These are phyloP conservation scores for Arenaria interpres DNA, from an alignment of 2,113 vertebrate species.

Conservation along the genomic window DNA sequence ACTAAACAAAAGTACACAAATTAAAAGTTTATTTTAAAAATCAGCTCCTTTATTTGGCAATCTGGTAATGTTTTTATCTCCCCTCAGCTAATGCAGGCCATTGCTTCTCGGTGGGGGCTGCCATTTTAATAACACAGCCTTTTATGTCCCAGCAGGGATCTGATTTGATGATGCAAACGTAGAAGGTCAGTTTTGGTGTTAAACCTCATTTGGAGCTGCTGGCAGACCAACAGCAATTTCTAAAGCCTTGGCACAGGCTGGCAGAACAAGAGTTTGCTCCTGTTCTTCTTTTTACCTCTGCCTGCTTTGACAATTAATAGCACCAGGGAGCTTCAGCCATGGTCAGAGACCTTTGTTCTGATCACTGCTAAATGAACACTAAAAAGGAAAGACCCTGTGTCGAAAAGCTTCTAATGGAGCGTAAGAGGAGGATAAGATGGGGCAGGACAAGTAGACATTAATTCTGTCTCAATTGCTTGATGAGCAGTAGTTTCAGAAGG, in stretches of 20 bases:
- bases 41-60: background rate
- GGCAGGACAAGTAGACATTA: background rate
- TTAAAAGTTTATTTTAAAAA: background rate
- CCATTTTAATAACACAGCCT: background rate
- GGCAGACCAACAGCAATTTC: background rate
- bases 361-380: background rate
- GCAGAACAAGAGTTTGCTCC: background rate
- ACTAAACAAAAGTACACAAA: background rate
- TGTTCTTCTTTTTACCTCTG: background rate
- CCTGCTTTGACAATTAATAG: background rate
- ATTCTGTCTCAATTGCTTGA: background rate
- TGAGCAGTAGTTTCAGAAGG: background rate
- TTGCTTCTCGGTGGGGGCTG: background rate
- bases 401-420: background rate
- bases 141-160: background rate
- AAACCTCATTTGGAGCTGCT: background rate
- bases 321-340: background rate
- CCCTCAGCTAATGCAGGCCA: background rate
- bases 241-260: background rate
- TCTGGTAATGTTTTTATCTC: background rate
- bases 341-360: background rate
- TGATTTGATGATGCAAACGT: slow-evolving; percentile 2
- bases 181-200: background rate
- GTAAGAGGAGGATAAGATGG: background rate
- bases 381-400: background rate